Evolutionary conservation across 2,113 vertebrate genomes (phyloP).

Genomic region (Elephantulus edwardii): DNA sequence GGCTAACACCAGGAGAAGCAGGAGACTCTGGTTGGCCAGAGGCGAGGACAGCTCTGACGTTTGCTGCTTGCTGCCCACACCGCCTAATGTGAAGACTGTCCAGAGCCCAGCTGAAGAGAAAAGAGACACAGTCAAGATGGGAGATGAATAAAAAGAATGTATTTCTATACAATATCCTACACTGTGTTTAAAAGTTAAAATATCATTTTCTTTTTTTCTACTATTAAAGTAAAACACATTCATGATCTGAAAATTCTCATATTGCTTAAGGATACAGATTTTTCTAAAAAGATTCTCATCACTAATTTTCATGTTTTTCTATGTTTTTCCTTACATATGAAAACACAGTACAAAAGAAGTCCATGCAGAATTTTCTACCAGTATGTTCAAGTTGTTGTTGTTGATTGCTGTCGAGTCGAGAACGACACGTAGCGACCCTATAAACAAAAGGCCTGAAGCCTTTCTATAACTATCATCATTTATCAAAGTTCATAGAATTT

Average conservation of each 20-base stretch:
- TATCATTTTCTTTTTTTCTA: not conserved
- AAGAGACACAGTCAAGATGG: conserved; percentile 9
- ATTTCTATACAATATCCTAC: not conserved
- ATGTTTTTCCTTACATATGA: not conserved
- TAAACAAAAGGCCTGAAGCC: too few relatives aligned
- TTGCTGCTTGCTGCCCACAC: conserved; percentile 87
- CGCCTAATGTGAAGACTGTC: conserved; percentile 96
- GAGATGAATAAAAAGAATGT: not conserved
- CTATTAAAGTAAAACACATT: conserved; percentile 18
- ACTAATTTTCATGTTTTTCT: not conserved
- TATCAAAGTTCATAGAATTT: too few relatives aligned
- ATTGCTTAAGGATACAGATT: not conserved
- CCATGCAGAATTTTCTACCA: not conserved
- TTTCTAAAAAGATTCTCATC: not conserved
- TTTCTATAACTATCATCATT: too few relatives aligned
- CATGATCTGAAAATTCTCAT: conserved; percentile 12
- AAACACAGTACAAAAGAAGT: conserved; percentile 15
- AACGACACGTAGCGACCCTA: too few relatives aligned
- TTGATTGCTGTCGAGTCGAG: too few relatives aligned
- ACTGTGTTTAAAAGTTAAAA: not conserved
- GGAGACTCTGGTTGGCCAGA: conserved; percentile 95
- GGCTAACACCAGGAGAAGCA: conserved; percentile 93
- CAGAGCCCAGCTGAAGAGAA: conserved; percentile 91
- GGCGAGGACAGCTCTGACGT: conserved; percentile 92
- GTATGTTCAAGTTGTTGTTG: too few relatives aligned